Conservation (phyloP, 2,113 vertebrate genomes). For the Todiramphus saurophagus region DNA sequence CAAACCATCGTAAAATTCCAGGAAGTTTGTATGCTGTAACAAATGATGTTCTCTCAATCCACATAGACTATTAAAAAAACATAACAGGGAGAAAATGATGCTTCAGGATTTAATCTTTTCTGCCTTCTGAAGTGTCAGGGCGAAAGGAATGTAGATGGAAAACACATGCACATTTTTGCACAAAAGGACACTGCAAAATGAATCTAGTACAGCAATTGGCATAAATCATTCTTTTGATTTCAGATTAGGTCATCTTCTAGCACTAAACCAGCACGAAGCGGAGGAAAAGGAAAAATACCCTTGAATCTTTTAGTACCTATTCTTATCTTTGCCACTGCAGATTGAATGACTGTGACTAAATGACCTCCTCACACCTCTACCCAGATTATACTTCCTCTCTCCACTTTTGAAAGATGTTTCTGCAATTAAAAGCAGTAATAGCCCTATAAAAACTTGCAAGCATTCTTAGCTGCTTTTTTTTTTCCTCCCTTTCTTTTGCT, state of each 20-base stretch:
- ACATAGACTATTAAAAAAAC: conserved; percentile 87
- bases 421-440: neutral
- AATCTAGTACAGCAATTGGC: neutral
- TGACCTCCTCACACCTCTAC: neutral
- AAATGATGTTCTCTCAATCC: conserved; percentile 97
- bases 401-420: neutral
- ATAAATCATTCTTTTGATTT: neutral
- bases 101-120: neutral
- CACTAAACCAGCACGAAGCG: neutral
- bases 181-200: neutral
- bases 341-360: neutral
- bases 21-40: conserved; percentile 92
- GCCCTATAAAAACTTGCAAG: neutral
- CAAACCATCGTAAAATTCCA: conserved; percentile 96
- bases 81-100: neutral
- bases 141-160: neutral
- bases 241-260: neutral
- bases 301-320: neutral
- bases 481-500: neutral
- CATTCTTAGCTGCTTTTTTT: neutral
- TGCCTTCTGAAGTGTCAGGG: neutral
- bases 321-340: neutral
- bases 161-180: neutral
- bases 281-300: neutral
- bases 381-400: neutral